Evolutionary conservation across 2,797 vertebrate genomes (phyloP), one percentile per base, ranked within the genome.

Genomic region (Muscicapa comitata): DNA sequence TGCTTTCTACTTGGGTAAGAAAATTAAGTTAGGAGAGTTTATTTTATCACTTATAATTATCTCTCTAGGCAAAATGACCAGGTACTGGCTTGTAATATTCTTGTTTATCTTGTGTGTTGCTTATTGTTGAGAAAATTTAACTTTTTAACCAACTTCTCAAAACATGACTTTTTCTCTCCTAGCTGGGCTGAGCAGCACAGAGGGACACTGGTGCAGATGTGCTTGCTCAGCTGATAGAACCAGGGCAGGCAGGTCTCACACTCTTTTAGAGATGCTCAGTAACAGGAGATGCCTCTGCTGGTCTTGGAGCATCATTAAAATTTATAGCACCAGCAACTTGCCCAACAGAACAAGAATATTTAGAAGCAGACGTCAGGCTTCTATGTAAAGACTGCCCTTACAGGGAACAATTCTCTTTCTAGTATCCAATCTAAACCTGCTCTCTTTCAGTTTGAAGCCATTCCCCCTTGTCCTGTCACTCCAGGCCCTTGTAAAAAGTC

Each of bases 301-400:
- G 18, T 67, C 83, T 94, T 85, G 77, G 55, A 78, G 51, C 48
- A 66, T 73, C 82, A 40, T 82, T 92, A 90, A 82, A 93, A 87
- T 79, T 57, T 88, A 92, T 79, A 63, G 16, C 70, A 91, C 70
- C 2, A 3, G 51, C 35, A 83, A 61, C n/a, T 58, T 88, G 25
- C 66, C 74, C 58, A 86, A 84, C 25, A 0, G 0, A 86, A 83
- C 26, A 79, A 72, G 33, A 88, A 45, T 62, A 73, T 45, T 67
- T 70, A 73, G 50, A 81, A 79, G 17, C 15, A 79, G 45, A 38
- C 19, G 81, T 68, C 10, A 42, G 40, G 29, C 51, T 62, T 81
- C 31, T 24, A n/a, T 75, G 31, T 35, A 70, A 75, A 82, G 72
- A n/a, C 37, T 4, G 13, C 6, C 7, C 28, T 70, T 37, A 76